phyloP scores from a whole-genome alignment of 2,888 invertebrate species.

The Epinotia bilunana region DNA sequence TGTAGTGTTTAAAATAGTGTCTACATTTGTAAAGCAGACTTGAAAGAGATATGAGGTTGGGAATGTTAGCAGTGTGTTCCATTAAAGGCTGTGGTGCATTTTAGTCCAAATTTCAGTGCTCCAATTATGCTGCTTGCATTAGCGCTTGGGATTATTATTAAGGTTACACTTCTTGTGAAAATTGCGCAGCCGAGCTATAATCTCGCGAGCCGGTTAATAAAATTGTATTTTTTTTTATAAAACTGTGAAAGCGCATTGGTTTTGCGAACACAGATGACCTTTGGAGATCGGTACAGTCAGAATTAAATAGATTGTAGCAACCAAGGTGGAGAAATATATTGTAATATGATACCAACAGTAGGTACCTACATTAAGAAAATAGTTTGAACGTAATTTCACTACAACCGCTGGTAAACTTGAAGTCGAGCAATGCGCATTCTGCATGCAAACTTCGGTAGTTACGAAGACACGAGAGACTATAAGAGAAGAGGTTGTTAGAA shows the following conservation, averaged over 20 bases:
- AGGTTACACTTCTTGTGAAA: constrained; percentile 44
- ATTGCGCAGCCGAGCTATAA: constrained; percentile 34
- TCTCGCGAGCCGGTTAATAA: constrained; percentile 34
- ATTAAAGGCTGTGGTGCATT: constrained; percentile 39
- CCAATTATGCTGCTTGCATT: constrained; percentile 44
- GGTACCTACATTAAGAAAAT: not conserved
- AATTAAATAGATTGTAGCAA: not conserved
- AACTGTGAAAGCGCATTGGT: constrained; percentile 27
- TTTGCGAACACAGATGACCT: not conserved
- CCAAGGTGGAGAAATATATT: too few relatives aligned
- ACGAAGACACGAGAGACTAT: not conserved
- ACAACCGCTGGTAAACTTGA: not conserved
- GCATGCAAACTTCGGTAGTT: not conserved
- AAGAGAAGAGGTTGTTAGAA: not conserved
- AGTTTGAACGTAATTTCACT: not conserved
- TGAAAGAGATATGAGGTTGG: constrained; percentile 14
- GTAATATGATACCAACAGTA: too few relatives aligned
- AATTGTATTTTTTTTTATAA: constrained; percentile 33
- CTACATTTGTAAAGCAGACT: not conserved
- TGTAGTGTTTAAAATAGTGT: not conserved
- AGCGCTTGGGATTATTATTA: constrained; percentile 41
- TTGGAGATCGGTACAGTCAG: not conserved
- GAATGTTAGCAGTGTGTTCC: constrained; percentile 26
- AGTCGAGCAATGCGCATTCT: not conserved
- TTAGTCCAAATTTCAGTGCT: constrained; percentile 44